A percentile compares a stretch with the other conserved stretches of the same genome.
Evolutionary conservation across 2,113 vertebrate genomes (phyloP).

Genomic region (Neopipo cinnamomea): DNA sequence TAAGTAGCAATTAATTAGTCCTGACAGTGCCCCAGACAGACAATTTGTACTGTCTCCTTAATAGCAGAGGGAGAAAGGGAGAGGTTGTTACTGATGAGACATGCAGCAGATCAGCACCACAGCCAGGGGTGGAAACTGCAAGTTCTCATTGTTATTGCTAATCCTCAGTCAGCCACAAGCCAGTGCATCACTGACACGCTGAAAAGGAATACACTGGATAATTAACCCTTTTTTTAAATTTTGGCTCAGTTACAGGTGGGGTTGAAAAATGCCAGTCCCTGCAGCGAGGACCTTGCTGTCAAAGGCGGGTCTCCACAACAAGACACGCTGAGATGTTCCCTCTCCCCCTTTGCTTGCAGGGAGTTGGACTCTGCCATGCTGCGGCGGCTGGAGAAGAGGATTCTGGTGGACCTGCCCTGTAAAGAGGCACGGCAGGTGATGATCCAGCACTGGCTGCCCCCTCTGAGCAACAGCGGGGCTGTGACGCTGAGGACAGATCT

Average conservation of each 20-base stretch:
- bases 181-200: rapidly evolving
- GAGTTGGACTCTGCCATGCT: constrained; percentile 93
- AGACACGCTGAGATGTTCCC: rapidly evolving
- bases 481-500: constrained; percentile 82
- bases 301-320: rapidly evolving
- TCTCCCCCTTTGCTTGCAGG: constrained; percentile 67
- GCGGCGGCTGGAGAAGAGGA: constrained; percentile 92
- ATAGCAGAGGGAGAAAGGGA: background rate
- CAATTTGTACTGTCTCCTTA: background rate
- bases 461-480: constrained; percentile 76
- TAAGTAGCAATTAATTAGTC: background rate
- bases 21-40: background rate
- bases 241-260: background rate
- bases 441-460: constrained; percentile 92
- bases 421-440: constrained; percentile 83
- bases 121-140: background rate
- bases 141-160: background rate
- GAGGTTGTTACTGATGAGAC: background rate
- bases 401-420: constrained; percentile 88
- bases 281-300: background rate
- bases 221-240: background rate
- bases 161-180: background rate
- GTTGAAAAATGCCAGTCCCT: background rate
- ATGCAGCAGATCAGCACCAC: background rate
- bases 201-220: background rate